Evolutionary conservation across 2,888 invertebrate genomes (phyloP), one percentile per base, ranked within the genome.

Genomic region (Sipunculus nudus): DNA sequence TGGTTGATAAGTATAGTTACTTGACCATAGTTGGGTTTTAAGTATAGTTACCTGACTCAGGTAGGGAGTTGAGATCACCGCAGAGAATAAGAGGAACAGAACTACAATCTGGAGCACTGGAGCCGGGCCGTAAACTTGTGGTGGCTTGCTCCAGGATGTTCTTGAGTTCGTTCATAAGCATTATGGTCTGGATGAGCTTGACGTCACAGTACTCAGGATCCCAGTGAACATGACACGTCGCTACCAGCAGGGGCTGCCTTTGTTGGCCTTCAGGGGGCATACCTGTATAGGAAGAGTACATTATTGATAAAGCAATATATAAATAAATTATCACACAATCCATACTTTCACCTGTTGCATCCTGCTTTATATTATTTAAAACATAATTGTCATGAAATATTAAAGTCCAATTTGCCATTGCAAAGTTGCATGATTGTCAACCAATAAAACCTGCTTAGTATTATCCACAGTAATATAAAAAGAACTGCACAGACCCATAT

Each of bases 201-300:
- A 99, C 99, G 86, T 99, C 99, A 84, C 97, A 96, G 86, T 92
- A 98, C 86, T 99, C 97, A 0, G 99, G 99, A 87, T 99, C 98
- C 99, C 99, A 99, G 85, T 99, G 98, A 76, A 99, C 95, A 86
- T 99, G 99, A 35, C 98, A 97, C 31, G 97, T 99, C 85, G 97
- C 96, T 53, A 99, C 96, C 63, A 98, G 87, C 64, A 99, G 88
- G 23, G 76, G 79, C 65, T 80, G 80, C n/a, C 74, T 71, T 8
- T 71, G 50, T 25, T 71, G 70, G n/a, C 71, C 90, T 80, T 94
- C 93, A 10, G 89, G 86, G 53, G 92, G 91, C 77, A 90, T 81
- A 63, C 91, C 78, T 80, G 47, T 13, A 19, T n/a, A n/a, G n/a
- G n/a, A n/a, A n/a, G 38, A 38, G 38, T n/a, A 38, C 13, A 38